Percentiles rank a stretch among this genome's conserved stretches.
phyloP scores from a whole-genome alignment of 2,797 vertebrate genomes.

The Taenioides sp. region DNA sequence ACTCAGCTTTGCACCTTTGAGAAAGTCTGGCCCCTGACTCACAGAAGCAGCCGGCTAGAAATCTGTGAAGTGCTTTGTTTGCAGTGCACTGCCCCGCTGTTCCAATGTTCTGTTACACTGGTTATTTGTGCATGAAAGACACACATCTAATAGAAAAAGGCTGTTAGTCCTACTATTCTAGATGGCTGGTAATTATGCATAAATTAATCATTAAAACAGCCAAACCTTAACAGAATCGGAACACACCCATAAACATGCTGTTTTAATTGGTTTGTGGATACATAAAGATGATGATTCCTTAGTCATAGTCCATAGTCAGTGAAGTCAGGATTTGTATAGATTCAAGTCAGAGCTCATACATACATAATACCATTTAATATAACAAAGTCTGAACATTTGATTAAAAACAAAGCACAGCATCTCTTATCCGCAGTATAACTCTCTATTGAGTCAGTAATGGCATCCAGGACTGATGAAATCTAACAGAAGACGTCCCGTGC shows the following conservation, averaged over 20 bases:
- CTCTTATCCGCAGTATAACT: conserved; percentile 15
- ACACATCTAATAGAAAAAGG: background rate
- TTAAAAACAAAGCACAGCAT: background rate
- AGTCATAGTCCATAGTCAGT: conserved; percentile 9
- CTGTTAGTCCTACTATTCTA: background rate
- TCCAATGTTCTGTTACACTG: conserved; percentile 21
- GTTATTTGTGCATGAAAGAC: background rate
- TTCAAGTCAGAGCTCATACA: background rate
- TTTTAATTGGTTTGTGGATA: too few species aligned
- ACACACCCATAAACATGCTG: background rate
- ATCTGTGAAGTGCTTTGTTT: conserved; percentile 67
- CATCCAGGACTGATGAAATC: conserved; percentile 77
- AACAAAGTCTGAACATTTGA: background rate
- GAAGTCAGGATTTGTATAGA: background rate
- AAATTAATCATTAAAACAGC: background rate
- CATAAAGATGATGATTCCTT: conserved; percentile 3
- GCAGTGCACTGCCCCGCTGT: conserved; percentile 40
- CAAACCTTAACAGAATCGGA: background rate
- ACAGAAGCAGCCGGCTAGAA: conserved; percentile 69
- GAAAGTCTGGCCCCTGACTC: conserved; percentile 61
- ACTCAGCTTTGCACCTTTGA: conserved; percentile 71
- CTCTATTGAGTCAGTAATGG: conserved; percentile 65
- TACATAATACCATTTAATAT: background rate
- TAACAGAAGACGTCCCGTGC: conserved; percentile 65
- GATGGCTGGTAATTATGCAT: background rate